Conservation (phyloP, 2,888 invertebrate genomes). For the Pterobdella sp. region DNA sequence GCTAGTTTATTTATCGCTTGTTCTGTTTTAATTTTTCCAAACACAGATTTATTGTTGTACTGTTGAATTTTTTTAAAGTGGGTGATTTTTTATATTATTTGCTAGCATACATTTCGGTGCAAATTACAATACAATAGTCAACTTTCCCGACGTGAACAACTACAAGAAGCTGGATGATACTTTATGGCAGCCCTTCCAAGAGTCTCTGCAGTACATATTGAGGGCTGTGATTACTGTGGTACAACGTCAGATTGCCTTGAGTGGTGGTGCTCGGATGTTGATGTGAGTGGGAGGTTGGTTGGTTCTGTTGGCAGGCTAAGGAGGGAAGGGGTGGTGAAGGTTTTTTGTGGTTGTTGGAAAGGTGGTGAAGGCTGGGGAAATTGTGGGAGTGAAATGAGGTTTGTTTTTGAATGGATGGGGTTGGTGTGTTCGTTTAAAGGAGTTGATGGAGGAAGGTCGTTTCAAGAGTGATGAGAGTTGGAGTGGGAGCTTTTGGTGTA, state of each 20-base stretch:
- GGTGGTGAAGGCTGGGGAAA: not conserved
- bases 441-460: too few species aligned
- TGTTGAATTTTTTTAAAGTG: not conserved
- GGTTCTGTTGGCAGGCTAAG: too few species aligned
- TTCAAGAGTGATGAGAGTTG: too few species aligned
- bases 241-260: constrained; percentile 10
- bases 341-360: not conserved
- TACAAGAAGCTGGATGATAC: not conserved
- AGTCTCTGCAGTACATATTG: constrained; percentile 19
- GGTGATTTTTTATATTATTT: not conserved
- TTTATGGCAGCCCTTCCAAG: constrained; percentile 1
- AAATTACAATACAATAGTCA: not conserved
- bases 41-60: too few species aligned
- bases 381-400: not conserved
- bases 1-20: not conserved
- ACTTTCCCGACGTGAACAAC: not conserved
- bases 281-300: too few species aligned
- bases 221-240: not conserved
- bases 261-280: constrained; percentile 18
- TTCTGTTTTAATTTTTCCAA: too few species aligned
- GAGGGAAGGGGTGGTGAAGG: not conserved
- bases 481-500: not conserved
- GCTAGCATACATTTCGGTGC: not conserved
- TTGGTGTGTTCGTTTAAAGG: too few species aligned
- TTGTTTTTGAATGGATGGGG: not conserved